Base-by-base conservation (phyloP, 2,888 invertebrate species). In the Heliconius sara region DNA sequence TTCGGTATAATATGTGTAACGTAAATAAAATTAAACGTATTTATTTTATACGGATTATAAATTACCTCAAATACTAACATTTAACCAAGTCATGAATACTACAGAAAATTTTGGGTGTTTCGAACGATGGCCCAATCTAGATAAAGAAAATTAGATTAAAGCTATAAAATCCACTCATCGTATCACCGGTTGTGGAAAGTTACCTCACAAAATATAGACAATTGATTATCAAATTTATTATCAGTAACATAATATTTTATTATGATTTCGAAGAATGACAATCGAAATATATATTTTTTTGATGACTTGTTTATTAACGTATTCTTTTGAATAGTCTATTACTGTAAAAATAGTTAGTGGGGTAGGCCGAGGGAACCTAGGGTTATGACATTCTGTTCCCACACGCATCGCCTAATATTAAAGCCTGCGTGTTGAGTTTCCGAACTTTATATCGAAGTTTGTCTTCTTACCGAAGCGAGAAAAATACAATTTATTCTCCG, bases 161-260 rank as follows among this genome's bases (percentile, higher is more conserved):
- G 13, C 2, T 22, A n/a, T n/a, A 34, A 52, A 34, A 57, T 57
- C 72, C 52, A 47, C 30, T 47, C 52, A 52, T 52, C 52, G 52
- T 72, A 52, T 57, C 57, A n/a, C 3, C 6, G 2, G 27, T 5
- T 43, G 43, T 73, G 57, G 72, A 73, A 73, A 60, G 30, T 57
- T 57, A 73, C 57, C 7, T 60, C n/a, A 30, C 52, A n/a, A 9
- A 73, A 57, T 73, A 73, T n/a, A 34, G 6, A n/a, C 6, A 34
- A 73, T 73, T 34, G 72, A 73, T 73, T 73, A 57, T 34, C 13
- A 72, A 52, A 72, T 27, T 10, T 57, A 34, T 57, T 57, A 73
- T 73, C 72, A 22, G n/a, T n/a, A 60, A 60, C 22, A 52, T 57
- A 52, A 72, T 30, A 7, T 7, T 22, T 60, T 57, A 6, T 60